These are phyloP conservation scores for Drosophila eohydei DNA, from an alignment of 2,888 invertebrate genomes.

Conservation along the genomic window DNA sequence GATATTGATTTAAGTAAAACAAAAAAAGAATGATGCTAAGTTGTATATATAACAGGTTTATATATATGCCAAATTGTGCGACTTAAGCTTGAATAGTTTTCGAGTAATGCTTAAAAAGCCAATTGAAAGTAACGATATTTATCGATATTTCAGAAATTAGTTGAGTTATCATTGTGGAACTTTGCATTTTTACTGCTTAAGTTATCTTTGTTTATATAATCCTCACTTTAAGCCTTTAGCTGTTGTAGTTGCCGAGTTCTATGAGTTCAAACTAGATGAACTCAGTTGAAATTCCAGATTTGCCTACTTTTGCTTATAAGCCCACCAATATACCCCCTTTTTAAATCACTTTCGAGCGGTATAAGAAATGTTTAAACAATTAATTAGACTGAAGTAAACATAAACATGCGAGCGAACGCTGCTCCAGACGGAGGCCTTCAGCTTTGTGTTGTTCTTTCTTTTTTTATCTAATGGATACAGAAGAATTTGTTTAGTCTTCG, in stretches of 20 bases:
- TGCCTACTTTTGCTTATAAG: not conserved
- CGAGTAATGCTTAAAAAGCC: not conserved
- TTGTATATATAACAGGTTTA: too few species aligned
- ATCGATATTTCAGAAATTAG: not conserved
- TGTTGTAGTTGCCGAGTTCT: not conserved
- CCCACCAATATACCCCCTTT: not conserved
- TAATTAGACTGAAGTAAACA: conserved; percentile 72
- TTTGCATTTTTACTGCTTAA: not conserved
- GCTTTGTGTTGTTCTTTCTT: conserved; percentile 22
- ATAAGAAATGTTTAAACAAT: conserved; percentile 72
- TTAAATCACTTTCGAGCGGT: not conserved
- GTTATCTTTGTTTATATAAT: not conserved
- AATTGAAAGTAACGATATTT: not conserved
- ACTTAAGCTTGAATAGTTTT: too few species aligned
- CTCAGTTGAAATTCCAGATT: not conserved
- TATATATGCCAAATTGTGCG: not conserved
- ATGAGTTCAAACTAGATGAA: not conserved
- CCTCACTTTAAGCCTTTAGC: not conserved
- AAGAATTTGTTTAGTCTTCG: conserved; percentile 71
- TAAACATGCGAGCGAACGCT: conserved; percentile 46
- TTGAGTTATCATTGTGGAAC: fast-evolving
- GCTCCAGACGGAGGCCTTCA: conserved; percentile 39
- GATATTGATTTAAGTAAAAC: not conserved
- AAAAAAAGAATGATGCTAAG: not conserved
- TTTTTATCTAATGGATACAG: conserved; percentile 13